A percentile compares a stretch with the other conserved stretches of the same genome.
These are phyloP conservation scores for Gobius niger DNA, from an alignment of 2,113 vertebrate genomes.

Conservation along the genomic window DNA sequence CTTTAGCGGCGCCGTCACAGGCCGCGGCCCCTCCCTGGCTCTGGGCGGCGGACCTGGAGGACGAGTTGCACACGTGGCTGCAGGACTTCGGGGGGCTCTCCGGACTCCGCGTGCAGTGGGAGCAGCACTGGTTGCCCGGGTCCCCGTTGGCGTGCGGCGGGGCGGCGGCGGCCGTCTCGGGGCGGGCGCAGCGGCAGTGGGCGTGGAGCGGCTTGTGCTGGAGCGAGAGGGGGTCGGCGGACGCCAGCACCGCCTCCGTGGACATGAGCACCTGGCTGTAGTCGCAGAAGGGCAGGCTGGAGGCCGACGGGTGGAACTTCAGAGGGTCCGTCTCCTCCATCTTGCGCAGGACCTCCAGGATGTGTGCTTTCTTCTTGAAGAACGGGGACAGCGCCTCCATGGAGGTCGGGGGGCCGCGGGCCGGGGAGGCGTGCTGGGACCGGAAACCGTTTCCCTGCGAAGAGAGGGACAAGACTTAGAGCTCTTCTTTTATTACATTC, in stretches of 20 bases:
- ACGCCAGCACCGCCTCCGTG: conserved; percentile 69
- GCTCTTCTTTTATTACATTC: too few species aligned
- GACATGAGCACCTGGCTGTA: conserved; percentile 77
- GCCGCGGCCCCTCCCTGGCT: conserved; percentile 35
- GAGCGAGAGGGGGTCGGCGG: conserved; percentile 59
- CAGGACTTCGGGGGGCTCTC: conserved; percentile 76
- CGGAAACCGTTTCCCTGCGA: conserved; percentile 73
- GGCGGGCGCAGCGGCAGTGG: conserved; percentile 71
- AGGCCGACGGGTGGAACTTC: conserved; percentile 72
- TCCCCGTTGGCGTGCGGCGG: conserved; percentile 82
- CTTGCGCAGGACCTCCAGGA: conserved; percentile 91
- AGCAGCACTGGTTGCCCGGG: conserved; percentile 73
- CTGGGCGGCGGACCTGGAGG: conserved; percentile 58
- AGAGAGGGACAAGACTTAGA: neutral
- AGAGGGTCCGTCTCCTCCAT: conserved; percentile 90
- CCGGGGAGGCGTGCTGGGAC: conserved; percentile 74
- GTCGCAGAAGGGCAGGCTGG: conserved; percentile 74
- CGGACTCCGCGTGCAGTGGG: conserved; percentile 77
- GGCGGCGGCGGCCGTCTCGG: conserved; percentile 55
- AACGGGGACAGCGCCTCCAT: conserved; percentile 93
- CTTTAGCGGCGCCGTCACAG: conserved; percentile 54
- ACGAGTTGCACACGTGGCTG: conserved; percentile 72
- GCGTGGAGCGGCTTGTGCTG: conserved; percentile 67
- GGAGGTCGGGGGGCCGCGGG: conserved; percentile 66
- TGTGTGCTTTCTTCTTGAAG: conserved; percentile 95